Conservation (phyloP, 2,888 invertebrate genomes). For the Callosobruchus maculatus region DNA sequence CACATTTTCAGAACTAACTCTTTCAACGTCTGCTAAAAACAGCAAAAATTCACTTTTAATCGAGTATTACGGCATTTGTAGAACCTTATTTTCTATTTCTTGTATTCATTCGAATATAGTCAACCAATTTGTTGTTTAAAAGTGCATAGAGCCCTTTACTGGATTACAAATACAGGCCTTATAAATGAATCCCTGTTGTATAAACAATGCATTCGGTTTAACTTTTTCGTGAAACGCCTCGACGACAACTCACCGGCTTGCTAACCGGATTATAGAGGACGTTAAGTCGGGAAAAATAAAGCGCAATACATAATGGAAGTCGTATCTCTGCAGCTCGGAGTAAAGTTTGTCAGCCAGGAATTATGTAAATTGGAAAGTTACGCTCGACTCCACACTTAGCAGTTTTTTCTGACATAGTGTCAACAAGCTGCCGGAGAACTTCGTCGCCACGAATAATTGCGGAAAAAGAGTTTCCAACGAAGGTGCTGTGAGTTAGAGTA, state of each 20-base stretch:
- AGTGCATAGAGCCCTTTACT: background rate
- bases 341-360: background rate
- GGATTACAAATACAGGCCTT: background rate
- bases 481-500: too few relatives aligned
- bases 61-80: too few relatives aligned
- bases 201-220: background rate
- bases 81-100: too few relatives aligned
- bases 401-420: background rate
- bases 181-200: background rate
- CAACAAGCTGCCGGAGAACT: background rate
- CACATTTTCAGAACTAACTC: too few relatives aligned
- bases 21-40: too few relatives aligned
- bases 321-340: background rate
- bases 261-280: background rate
- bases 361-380: background rate
- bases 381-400: background rate
- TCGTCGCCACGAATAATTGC: background rate
- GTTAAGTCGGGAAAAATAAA: background rate
- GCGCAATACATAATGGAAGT: background rate
- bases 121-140: background rate
- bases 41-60: too few relatives aligned
- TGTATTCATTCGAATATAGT: too few relatives aligned
- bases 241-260: background rate
- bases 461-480: background rate
- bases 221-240: background rate